Evolutionary conservation across 2,113 vertebrate species (phyloP).

Genomic region (Phylloscopus whistleri): DNA sequence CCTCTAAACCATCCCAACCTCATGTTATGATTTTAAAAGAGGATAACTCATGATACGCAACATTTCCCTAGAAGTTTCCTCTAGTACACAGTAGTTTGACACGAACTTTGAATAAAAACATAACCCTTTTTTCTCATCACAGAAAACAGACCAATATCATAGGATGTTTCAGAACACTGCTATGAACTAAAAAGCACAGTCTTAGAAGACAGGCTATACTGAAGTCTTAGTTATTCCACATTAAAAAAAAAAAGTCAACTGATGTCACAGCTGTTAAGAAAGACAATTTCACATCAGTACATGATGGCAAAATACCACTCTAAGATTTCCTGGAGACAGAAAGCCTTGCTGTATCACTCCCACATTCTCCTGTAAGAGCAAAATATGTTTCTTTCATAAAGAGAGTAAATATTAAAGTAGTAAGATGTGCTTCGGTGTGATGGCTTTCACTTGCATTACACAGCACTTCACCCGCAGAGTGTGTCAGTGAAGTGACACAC

Average conservation of each 20-base stretch:
- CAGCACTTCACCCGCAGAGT: neutral
- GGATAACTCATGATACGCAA: neutral
- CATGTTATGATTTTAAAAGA: neutral
- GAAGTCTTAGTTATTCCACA: neutral
- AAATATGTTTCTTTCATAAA: neutral
- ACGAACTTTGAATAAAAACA: neutral
- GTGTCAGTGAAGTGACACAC: neutral
- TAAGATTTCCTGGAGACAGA: neutral
- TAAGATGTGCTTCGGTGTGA: neutral
- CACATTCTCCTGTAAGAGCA: neutral
- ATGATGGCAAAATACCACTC: neutral
- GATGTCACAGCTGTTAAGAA: neutral
- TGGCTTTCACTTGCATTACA: neutral
- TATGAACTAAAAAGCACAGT: neutral
- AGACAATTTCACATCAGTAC: neutral
- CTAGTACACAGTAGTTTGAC: neutral
- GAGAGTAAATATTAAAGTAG: neutral
- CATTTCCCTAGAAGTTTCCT: neutral
- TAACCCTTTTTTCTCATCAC: neutral
- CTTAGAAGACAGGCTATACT: neutral
- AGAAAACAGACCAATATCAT: neutral
- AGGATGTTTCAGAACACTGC: neutral
- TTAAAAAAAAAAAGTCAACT: neutral
- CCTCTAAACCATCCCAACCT: neutral
- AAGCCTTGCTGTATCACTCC: neutral